Base-by-base conservation (phyloP, 37 sponge, comb jelly and placozoan genomes). In the Petrosia ficiformis region DNA sequence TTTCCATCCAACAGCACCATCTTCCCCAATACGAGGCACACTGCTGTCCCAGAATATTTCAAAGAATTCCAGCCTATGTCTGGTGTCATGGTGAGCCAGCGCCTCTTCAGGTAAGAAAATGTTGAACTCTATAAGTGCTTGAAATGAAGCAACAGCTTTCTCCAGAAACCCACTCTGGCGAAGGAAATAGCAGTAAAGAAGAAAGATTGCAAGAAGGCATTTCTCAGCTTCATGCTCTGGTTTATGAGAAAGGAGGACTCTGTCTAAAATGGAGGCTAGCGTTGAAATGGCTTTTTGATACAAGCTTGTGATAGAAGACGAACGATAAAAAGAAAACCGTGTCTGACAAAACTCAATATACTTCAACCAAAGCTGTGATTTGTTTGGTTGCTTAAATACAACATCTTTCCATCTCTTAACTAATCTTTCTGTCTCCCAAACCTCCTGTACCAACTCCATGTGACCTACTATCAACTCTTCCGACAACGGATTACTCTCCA, bases 61-160 rank as follows among this genome's bases (percentile, higher is more conserved):
- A 44, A 95, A 76, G 39, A 80, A 87, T 32, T 70, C 71, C 16
- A 74, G 3, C 6, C 67, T 37, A 2, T 74, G 67, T 44, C 63
- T 81, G 28, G 26, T 28, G 1, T 58, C 40, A 5, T 36, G 22
- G 16, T 21, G 33, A 2, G 74, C 57, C 30, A 57, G n/a, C 36
- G 56, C 52, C 21, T 14, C 57, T 24, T 1, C 5, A 26, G 95
- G 93, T 65, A 66, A 58, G 48, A 77, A 80, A 21, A 87, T 70
- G 82, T 87, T 95, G 80, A 91, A 91, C 66, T 95, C 95, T 2
- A 95, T 26, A 42, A 89, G 60, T n/a, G 95, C 95, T 54, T 95
- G 95, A 39, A 71, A 88, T 38, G 67, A 66, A 0, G 95, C 95
- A n/a, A 91, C 52, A 14, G 86, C 93, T 65, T 67, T 87, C 73